Evolutionary conservation across 2,113 vertebrate genomes (phyloP).

Genomic region (Apistogramma diplotaenia): DNA sequence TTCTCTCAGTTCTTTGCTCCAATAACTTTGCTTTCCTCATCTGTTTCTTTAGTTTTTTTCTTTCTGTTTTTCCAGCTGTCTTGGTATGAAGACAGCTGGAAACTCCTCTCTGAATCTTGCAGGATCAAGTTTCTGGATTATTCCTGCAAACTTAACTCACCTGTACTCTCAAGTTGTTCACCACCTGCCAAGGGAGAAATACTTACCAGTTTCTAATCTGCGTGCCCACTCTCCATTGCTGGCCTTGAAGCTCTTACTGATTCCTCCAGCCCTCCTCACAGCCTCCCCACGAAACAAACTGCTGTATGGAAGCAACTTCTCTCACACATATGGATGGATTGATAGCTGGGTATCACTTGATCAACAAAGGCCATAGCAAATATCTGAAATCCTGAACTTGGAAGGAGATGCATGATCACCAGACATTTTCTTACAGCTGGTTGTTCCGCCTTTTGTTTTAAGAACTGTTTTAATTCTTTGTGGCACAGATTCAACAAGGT

Average conservation of each 20-base stretch:
- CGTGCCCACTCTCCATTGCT: neutral
- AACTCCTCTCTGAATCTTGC: neutral
- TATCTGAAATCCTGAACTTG: neutral
- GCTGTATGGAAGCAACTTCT: neutral
- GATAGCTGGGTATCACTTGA: too few relatives aligned
- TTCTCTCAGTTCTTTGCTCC: rapidly evolving
- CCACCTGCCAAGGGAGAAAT: neutral
- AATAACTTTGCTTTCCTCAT: neutral
- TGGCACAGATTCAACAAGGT: neutral
- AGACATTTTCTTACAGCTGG: too few relatives aligned
- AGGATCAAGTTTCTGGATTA: neutral
- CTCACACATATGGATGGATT: too few relatives aligned
- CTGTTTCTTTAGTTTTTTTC: neutral
- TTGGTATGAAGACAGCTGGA: neutral
- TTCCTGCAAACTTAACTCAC: neutral
- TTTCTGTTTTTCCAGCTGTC: too few relatives aligned
- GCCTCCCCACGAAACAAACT: neutral
- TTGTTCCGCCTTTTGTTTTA: neutral
- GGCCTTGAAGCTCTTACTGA: too few relatives aligned
- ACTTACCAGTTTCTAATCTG: neutral
- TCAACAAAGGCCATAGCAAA: too few relatives aligned
- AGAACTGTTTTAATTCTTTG: neutral
- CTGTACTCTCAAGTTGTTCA: neutral
- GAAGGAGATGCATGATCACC: neutral
- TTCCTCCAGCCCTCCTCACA: neutral